These are phyloP conservation scores for Clarias laeviceps DNA, from an alignment of 2,797 vertebrate species.

Conservation along the genomic window DNA sequence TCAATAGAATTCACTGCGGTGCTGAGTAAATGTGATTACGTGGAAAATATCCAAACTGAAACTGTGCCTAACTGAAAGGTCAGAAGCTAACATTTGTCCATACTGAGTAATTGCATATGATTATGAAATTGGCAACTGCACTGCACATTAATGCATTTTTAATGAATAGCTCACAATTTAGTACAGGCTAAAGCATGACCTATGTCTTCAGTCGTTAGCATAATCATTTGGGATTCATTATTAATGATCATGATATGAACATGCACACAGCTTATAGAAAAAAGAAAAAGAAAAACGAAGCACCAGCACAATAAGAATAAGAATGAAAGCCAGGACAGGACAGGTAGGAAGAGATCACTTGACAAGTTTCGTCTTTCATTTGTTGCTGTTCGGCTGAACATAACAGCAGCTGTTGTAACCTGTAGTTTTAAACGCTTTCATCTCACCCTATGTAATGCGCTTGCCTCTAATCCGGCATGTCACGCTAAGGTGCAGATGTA, in stretches of 20 bases:
- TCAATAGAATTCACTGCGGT: too few species aligned
- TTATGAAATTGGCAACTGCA: slow-evolving; percentile 13
- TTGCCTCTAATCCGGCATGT: slow-evolving; percentile 14
- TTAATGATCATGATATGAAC: not conserved
- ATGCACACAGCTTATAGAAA: not conserved
- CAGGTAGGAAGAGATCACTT: not conserved
- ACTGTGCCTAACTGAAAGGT: slow-evolving; percentile 13
- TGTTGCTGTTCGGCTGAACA: not conserved
- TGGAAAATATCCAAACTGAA: slow-evolving; percentile 14
- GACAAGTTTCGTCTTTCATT: not conserved
- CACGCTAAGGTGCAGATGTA: not conserved
- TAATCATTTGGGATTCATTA: not conserved
- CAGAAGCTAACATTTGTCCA: slow-evolving; percentile 20
- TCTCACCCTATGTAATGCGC: slow-evolving; percentile 2
- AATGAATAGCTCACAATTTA: slow-evolving; percentile 25
- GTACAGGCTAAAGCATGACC: not conserved
- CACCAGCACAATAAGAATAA: not conserved
- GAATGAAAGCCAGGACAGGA: not conserved
- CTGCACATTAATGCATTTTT: slow-evolving; percentile 16
- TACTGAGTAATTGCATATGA: slow-evolving; percentile 27
- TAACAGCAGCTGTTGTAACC: not conserved
- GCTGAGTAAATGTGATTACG: slow-evolving; percentile 1
- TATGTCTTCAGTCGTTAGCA: slow-evolving; percentile 14
- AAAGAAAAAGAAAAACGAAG: not conserved
- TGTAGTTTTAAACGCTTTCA: not conserved